These are phyloP conservation scores for Todiramphus chloris DNA, from an alignment of 2,113 vertebrate species.

Conservation along the genomic window DNA sequence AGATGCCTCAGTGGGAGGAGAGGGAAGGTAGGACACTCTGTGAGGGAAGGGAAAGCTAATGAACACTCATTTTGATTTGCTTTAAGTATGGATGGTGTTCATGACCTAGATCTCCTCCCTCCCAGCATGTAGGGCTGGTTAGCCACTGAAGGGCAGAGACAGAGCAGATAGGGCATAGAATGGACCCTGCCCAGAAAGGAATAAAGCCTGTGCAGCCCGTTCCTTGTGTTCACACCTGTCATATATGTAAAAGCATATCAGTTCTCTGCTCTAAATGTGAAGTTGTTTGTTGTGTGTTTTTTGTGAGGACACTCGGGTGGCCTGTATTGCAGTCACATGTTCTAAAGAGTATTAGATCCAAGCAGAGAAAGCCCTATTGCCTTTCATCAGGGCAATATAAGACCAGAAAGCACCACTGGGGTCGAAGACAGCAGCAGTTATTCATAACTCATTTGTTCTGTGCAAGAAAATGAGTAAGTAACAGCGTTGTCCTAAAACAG, in stretches of 20 bases:
- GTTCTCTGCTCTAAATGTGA: background rate
- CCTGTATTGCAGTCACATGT: background rate
- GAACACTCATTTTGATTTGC: accelerated
- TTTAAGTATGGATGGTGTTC: accelerated
- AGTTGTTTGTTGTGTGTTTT: background rate
- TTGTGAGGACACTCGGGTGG: accelerated
- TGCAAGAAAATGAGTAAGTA: constrained; percentile 26
- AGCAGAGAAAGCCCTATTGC: background rate
- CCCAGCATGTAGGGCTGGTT: accelerated
- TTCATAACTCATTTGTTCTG: background rate
- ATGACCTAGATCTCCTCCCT: accelerated
- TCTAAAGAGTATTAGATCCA: background rate
- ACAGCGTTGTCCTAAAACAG: background rate
- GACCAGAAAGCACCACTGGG: too few relatives aligned
- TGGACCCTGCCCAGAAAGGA: background rate
- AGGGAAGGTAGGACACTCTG: accelerated
- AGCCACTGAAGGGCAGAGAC: background rate
- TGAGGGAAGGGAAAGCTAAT: background rate
- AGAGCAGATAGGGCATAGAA: accelerated
- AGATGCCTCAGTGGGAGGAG: background rate
- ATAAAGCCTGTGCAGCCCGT: background rate
- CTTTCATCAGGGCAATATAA: background rate
- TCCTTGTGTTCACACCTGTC: too few relatives aligned
- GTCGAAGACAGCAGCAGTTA: background rate
- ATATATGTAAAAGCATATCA: accelerated